Conservation (phyloP, 2,797 vertebrate genomes). For the Sphenodon punctatus region DNA sequence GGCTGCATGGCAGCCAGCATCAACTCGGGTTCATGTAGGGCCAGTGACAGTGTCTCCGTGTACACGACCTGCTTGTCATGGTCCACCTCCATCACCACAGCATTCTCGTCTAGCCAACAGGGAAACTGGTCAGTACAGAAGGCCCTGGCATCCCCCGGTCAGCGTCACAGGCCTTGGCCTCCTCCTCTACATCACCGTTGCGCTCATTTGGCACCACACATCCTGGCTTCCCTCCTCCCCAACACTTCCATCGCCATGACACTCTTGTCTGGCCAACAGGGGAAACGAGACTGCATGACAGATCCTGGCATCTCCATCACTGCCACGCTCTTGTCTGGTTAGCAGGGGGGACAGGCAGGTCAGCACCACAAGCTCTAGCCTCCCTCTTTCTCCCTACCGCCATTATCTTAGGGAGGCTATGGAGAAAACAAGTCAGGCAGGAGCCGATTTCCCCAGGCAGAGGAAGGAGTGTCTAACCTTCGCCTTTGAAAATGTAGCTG, state of each 20-base stretch:
- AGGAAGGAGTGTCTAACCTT: conserved; percentile 76
- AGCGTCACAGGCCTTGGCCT: neutral
- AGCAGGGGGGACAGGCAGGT: neutral
- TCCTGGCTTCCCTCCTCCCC: no score
- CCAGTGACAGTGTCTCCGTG: conserved; percentile 87
- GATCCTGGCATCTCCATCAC: conserved; percentile 98
- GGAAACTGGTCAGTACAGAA: fast-evolving
- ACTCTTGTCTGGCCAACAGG: conserved; percentile 80
- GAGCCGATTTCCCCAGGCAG: neutral
- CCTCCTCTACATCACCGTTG: no score
- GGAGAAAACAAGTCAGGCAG: fast-evolving
- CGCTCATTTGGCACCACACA: no score
- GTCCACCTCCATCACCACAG: conserved; percentile 96
- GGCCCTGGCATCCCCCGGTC: neutral
- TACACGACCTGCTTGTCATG: conserved; percentile 97
- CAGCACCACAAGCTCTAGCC: neutral
- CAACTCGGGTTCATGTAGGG: conserved; percentile 85
- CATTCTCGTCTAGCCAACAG: conserved; percentile 82
- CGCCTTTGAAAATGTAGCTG: conserved; percentile 96
- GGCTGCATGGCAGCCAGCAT: conserved; percentile 94
- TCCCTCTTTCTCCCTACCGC: no score
- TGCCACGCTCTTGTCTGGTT: conserved; percentile 87
- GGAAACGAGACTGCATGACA: no score
- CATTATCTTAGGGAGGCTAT: no score
- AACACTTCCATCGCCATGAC: conserved; percentile 96